Evolutionary conservation across 2,888 invertebrate species (phyloP).

Genomic region (Nymphalis c-album): DNA sequence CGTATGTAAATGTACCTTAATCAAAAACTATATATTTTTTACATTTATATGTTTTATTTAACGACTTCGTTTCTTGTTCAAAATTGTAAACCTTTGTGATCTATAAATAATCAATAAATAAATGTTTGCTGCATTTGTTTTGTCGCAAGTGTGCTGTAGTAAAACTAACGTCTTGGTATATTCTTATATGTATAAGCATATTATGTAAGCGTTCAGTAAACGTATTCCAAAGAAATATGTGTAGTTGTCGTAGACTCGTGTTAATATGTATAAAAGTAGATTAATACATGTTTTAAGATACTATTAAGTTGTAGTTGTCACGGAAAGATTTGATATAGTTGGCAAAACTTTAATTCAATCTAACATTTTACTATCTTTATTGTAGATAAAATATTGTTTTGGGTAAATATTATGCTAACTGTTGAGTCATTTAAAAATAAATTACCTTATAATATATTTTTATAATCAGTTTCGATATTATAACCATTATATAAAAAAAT

Average conservation of each 20-base stretch:
- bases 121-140: not conserved
- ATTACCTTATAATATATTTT: not conserved
- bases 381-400: too few species aligned
- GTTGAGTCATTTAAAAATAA: not conserved
- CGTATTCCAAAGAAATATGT: slow-evolving; percentile 34
- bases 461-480: not conserved
- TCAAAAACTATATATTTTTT: not conserved
- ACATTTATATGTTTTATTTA: not conserved
- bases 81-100: not conserved
- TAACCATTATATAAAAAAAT: not conserved
- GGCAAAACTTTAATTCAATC: not conserved
- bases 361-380: not conserved
- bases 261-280: slow-evolving; percentile 28
- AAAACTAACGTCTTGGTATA: not conserved
- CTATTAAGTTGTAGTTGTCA: not conserved
- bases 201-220: slow-evolving; percentile 17
- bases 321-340: not conserved
- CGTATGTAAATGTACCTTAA: not conserved
- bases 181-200: not conserved
- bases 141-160: not conserved
- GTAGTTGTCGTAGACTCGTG: slow-evolving; percentile 12
- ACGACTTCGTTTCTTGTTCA: not conserved
- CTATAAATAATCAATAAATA: not conserved
- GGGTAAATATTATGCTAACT: too few species aligned
- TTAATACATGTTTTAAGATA: slow-evolving; percentile 10